Evolutionary conservation across 37 sponge, comb jelly and placozoan species (phyloP), one percentile per base, ranked within the genome.

Genomic region (Halisarca cf. caerulea): DNA sequence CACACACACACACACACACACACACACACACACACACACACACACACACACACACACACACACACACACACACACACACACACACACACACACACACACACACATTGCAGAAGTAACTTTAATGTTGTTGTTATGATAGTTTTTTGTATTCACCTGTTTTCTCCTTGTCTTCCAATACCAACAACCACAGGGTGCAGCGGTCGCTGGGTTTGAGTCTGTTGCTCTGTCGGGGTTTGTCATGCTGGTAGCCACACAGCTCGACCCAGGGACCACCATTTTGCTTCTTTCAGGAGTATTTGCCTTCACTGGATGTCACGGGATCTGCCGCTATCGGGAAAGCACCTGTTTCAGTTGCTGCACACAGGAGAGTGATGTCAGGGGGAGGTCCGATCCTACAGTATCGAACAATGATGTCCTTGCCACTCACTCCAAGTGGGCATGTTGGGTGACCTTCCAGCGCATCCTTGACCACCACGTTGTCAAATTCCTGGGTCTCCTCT

Each of bases 391-490:
- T 11, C 51, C 51, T 11, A n/a, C n/a, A n/a, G n/a, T n/a, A n/a
- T 47, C 51, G 51, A 11, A 47, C 9, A 11, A 73, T 8, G 77
- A 73, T 27, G 8, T 36, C 75, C 75, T 34, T 35, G 24, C 75
- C 75, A 41, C 40, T 37, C 58, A 41, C 27, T 17, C 80, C 45
- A 47, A 11, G 51, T 14, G 11, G 6, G 51, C 6, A 47, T 47
- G 51, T 6, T 47, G 51, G 51, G 11, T 20, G 30, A 30, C 30
- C 15, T 62, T 8, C 64, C 25, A 28, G 30, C 64, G 30, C 0
- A 7, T 81, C 45, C 51, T 85, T n/a, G 87, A 86, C 21, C 81
- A 82, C 37, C 51, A 66, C 44, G 25, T 79, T 17, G 39, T 70
- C 8, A 90, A 86, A 53, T 23, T 55, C 0, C 18, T 80, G 23